Base-by-base conservation (phyloP, 2,888 invertebrate genomes). In the Cynaeus angustus region DNA sequence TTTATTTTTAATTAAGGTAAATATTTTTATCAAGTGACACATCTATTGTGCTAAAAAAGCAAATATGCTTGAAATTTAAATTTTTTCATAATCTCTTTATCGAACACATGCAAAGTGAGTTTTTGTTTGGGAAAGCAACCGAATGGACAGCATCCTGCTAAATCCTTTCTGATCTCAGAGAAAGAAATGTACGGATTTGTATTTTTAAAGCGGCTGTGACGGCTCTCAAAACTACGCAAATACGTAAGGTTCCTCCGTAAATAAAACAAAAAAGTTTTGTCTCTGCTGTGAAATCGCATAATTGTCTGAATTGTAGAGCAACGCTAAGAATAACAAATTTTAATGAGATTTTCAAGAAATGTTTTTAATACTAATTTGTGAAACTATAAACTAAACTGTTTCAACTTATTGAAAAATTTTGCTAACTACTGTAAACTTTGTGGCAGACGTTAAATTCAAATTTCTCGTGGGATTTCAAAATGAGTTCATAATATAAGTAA, bases 391-490 rank as follows among this genome's bases (percentile, higher is more conserved):
- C 21, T 21, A 21, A 21, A 21, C 4, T 4, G 21, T 21, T 21
- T 3, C 21, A 1, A 21, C 21, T 21, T 21, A 21, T 4, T 21
- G 21, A 21, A 21, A 21, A 4, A 21, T 21, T 21, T 21, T 21
- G 21, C 2, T 21, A 21, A 21, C 21, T 21, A 21, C 21, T 21
- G 2, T 21, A 33, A 2, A 33, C 33, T 33, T 7, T 1, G 1
- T 4, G n/a, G 9, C 3, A 56, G 33, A 48, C 14, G 61, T 14
- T 59, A 72, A 21, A 76, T 77, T 77, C 77, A 74, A 77, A 79
- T 76, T 77, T 78, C 74, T 73, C 73, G 75, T 72, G 75, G 75
- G 79, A 77, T 79, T 77, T 74, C 72, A 3, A 73, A 76, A 75
- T 78, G 76, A 77, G 74, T 77, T 74, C 74, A 74, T 77, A 77